Percentiles rank a stretch among this genome's conserved stretches.
phyloP scores from a whole-genome alignment of 2,113 vertebrate genomes.

The Sardina pilchardus region DNA sequence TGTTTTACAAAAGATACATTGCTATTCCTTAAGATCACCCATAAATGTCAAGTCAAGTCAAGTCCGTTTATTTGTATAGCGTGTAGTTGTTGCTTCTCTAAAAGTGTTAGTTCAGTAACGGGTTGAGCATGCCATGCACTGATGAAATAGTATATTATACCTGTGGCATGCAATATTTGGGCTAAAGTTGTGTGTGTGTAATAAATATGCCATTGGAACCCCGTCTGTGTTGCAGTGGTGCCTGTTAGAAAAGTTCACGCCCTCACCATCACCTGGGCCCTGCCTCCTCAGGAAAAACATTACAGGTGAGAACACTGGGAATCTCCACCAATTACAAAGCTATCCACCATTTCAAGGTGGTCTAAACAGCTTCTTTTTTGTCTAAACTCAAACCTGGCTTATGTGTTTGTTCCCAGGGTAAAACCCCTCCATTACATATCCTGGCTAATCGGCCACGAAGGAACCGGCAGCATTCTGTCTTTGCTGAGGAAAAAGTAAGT shows the following conservation, averaged over 20 bases:
- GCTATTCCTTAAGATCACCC: not conserved
- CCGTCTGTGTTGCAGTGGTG: constrained; percentile 78
- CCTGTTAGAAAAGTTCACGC: constrained; percentile 93
- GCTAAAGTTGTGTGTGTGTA: not conserved
- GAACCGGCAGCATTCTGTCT: constrained; percentile 91
- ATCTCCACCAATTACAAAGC: not conserved
- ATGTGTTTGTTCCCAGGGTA: constrained; percentile 71
- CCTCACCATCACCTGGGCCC: constrained; percentile 91
- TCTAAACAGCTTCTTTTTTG: too few species aligned
- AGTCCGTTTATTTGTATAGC: too few species aligned
- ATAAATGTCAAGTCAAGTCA: not conserved
- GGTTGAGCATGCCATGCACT: not conserved
- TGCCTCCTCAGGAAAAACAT: constrained; percentile 87
- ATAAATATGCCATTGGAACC: not conserved
- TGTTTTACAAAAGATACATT: not conserved
- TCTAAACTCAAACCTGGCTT: not conserved
- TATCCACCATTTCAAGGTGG: not conserved
- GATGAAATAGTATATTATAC: not conserved
- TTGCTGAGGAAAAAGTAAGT: constrained; percentile 90
- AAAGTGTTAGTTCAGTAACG: not conserved
- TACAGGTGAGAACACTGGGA: constrained; percentile 80
- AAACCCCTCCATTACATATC: constrained; percentile 97
- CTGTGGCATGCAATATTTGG: not conserved
- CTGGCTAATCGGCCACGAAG: constrained; percentile 96
- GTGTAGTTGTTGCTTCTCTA: not conserved